These are phyloP conservation scores for Carpatolechia fugitivella DNA, from an alignment of 2,888 invertebrate genomes.

Conservation along the genomic window DNA sequence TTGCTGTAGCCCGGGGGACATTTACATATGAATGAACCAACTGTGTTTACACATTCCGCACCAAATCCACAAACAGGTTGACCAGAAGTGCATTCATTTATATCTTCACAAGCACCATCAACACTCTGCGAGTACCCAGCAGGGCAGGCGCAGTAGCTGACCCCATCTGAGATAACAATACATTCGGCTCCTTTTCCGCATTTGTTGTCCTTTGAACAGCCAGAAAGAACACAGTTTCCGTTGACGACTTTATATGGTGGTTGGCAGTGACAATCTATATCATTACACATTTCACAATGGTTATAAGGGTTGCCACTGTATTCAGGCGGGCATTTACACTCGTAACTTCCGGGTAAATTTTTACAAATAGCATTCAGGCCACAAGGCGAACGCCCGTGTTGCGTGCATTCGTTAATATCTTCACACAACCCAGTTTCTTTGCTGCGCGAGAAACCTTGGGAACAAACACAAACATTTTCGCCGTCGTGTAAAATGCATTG, in stretches of 20 bases:
- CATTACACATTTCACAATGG: slow-evolving; percentile 90
- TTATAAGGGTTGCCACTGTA: slow-evolving; percentile 95
- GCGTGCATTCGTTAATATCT: slow-evolving; percentile 92
- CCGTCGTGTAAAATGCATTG: slow-evolving; percentile 90
- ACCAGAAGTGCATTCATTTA: slow-evolving; percentile 90
- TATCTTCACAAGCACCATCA: slow-evolving; percentile 91
- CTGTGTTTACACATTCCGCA: slow-evolving; percentile 90
- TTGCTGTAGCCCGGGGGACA: slow-evolving; percentile 91
- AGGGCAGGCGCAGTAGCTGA: slow-evolving; percentile 96
- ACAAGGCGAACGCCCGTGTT: slow-evolving; percentile 88
- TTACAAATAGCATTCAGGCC: slow-evolving; percentile 94
- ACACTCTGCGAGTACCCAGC: slow-evolving; percentile 87
- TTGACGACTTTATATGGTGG: slow-evolving; percentile 91
- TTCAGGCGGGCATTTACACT: slow-evolving; percentile 93
- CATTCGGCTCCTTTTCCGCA: slow-evolving; percentile 94
- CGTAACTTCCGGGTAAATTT: slow-evolving; percentile 95
- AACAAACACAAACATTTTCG: slow-evolving; percentile 92
- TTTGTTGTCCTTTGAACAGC: slow-evolving; percentile 88
- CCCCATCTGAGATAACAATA: slow-evolving; percentile 92
- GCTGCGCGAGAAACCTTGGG: slow-evolving; percentile 91
- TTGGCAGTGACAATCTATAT: slow-evolving; percentile 91
- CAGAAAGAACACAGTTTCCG: slow-evolving; percentile 90
- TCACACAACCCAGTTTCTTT: slow-evolving; percentile 86
- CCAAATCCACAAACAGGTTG: slow-evolving; percentile 90
- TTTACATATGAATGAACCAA: slow-evolving; percentile 88